These are phyloP conservation scores for Sarcophaga carnaria DNA, from an alignment of 2,888 invertebrate genomes.

Conservation along the genomic window DNA sequence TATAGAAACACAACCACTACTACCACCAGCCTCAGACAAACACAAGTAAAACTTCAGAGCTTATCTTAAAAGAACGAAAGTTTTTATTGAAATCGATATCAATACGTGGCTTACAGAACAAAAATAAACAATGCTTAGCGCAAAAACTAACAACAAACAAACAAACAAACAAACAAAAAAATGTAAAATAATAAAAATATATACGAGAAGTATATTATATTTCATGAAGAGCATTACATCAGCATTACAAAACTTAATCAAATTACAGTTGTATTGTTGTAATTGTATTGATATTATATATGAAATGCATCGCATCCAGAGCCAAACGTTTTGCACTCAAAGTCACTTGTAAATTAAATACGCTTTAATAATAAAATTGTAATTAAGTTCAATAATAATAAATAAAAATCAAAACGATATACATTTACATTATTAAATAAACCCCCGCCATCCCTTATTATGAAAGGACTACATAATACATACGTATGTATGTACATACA, in stretches of 20 bases:
- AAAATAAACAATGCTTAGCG: slow-evolving; percentile 24
- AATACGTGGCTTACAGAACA: slow-evolving; percentile 61
- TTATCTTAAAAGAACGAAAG: slow-evolving; percentile 25
- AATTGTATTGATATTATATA: not conserved
- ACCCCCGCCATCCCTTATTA: too few relatives aligned
- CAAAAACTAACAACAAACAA: not conserved
- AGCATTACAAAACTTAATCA: not conserved
- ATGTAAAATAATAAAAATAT: not conserved
- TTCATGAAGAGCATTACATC: not conserved
- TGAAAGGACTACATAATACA: too few relatives aligned
- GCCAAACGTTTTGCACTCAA: slow-evolving; percentile 45
- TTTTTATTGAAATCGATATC: slow-evolving; percentile 33
- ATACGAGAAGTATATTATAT: too few relatives aligned
- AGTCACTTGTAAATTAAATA: slow-evolving; percentile 58
- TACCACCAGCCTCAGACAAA: not conserved
- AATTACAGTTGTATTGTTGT: not conserved
- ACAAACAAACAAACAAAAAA: not conserved
- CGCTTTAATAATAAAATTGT: slow-evolving; percentile 38
- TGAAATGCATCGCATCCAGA: slow-evolving; percentile 43
- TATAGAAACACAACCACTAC: slow-evolving; percentile 28
- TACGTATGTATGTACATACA: too few relatives aligned
- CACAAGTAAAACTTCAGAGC: slow-evolving; percentile 53
- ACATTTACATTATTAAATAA: too few relatives aligned
- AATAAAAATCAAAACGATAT: too few relatives aligned
- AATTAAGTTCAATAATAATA: not conserved